Conservation (phyloP, 2,797 vertebrate species). For the Acomys russatus region DNA sequence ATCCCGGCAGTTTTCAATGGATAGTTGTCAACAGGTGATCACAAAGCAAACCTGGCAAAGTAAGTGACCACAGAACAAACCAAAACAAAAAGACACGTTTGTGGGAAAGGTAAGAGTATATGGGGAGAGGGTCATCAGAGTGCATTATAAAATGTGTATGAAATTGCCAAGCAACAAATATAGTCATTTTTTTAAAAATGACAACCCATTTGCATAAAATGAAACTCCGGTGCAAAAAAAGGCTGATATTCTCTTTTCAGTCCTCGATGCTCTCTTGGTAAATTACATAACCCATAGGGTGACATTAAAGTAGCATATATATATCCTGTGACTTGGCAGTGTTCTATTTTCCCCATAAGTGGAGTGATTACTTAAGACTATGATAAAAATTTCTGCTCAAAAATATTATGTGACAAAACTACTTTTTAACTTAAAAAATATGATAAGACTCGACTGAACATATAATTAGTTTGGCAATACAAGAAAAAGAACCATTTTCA, state of each 20-base stretch:
- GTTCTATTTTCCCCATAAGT: background rate
- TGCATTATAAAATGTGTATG: background rate
- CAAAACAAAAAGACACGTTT: background rate
- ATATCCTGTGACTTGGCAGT: fast-evolving
- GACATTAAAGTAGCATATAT: background rate
- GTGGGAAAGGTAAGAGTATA: background rate
- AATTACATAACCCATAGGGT: fast-evolving
- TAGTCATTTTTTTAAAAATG: background rate
- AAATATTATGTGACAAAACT: slow-evolving; percentile 2
- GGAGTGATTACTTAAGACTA: background rate
- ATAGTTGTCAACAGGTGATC: background rate
- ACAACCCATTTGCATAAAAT: background rate
- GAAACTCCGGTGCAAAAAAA: background rate
- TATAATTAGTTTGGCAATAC: background rate
- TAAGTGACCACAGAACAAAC: background rate
- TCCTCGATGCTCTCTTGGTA: background rate
- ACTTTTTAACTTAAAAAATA: background rate
- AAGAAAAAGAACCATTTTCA: slow-evolving; percentile 29
- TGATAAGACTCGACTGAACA: background rate
- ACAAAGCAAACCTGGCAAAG: background rate
- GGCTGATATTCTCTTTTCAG: background rate
- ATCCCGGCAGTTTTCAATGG: background rate
- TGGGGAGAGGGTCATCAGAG: background rate
- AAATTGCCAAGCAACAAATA: background rate
- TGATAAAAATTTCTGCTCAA: background rate